Conservation (phyloP, 1,140 invertebrate genomes). For the Trypoxylus dichotomus region DNA sequence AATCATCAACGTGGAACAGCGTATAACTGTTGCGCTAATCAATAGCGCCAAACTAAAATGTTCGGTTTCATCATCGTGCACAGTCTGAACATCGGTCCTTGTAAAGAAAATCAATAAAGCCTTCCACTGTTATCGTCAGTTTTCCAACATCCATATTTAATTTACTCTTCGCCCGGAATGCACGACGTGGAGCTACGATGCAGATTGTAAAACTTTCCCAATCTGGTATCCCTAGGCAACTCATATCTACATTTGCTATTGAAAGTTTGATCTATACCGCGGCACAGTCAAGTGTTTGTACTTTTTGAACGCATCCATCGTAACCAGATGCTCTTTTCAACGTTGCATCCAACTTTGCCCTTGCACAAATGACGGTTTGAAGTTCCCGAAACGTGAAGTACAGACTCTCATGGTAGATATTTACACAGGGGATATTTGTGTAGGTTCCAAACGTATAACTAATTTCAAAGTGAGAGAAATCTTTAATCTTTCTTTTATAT, state of each 20-base stretch:
- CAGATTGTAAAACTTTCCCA: conserved; percentile 8
- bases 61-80: no score
- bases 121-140: background rate
- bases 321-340: background rate
- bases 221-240: background rate
- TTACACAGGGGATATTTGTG: no score
- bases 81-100: no score
- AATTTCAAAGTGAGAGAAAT: no score
- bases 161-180: background rate
- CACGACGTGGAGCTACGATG: background rate
- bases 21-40: no score
- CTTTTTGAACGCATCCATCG: background rate
- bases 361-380: no score
- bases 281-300: background rate
- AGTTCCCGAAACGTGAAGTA: no score
- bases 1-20: no score
- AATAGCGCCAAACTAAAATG: no score
- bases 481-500: no score
- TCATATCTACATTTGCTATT: background rate
- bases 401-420: no score
- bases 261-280: background rate
- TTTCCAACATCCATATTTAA: conserved; percentile 3
- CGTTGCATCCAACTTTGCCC: background rate
- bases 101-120: background rate
- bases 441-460: no score